phyloP scores from a whole-genome alignment of 1,140 invertebrate species.

The Lasioglossum baleicum region DNA sequence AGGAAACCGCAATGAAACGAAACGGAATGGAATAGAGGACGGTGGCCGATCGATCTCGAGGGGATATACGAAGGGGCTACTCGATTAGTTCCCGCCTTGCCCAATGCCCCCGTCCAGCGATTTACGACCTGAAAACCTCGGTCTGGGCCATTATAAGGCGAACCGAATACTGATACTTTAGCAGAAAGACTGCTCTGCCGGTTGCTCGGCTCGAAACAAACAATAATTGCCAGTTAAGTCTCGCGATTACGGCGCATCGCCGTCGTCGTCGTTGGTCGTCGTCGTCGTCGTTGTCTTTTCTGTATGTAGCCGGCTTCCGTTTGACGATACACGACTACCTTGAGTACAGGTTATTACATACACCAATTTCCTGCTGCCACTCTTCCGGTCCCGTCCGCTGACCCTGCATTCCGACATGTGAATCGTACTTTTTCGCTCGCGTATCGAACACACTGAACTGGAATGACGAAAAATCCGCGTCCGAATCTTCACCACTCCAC shows the following conservation, averaged over 20 bases:
- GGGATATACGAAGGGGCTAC: constrained; percentile 12
- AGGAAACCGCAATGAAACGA: constrained; percentile 65
- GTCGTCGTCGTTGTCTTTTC: constrained; percentile 27
- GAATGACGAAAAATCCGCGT: too few species aligned
- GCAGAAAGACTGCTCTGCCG: constrained; percentile 16
- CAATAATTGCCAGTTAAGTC: constrained; percentile 53
- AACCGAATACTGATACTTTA: constrained; percentile 38
- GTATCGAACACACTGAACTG: too few species aligned
- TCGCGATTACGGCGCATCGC: constrained; percentile 40
- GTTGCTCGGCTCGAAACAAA: constrained; percentile 43
- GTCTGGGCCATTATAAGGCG: constrained; percentile 43
- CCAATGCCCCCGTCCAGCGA: constrained; percentile 50
- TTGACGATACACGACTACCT: constrained; percentile 40
- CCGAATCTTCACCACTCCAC: too few species aligned
- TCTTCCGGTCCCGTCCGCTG: neutral
- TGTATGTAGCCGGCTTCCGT: constrained; percentile 47
- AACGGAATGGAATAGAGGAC: constrained; percentile 62
- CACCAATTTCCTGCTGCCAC: constrained; percentile 44
- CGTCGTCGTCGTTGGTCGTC: constrained; percentile 7
- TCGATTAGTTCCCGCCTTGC: constrained; percentile 66
- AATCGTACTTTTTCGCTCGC: too few species aligned
- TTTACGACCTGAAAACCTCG: constrained; percentile 58
- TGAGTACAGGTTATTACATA: constrained; percentile 29
- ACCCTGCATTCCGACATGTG: neutral
- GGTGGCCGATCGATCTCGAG: constrained; percentile 11